Conservation (phyloP, 2,888 invertebrate species). For the Dicranocentrus wangi region DNA sequence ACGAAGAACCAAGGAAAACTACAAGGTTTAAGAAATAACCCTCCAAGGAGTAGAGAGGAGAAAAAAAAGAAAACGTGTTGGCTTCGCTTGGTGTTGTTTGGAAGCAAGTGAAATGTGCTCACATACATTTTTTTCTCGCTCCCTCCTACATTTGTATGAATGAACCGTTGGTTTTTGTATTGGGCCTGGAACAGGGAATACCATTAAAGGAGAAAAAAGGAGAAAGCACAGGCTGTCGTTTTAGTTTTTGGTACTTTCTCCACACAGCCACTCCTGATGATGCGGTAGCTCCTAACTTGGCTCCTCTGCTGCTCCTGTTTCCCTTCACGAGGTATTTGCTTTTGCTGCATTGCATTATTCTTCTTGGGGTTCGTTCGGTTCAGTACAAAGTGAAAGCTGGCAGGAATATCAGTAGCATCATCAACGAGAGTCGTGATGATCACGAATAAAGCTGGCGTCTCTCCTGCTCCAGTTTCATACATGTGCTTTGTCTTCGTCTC, state of each 20-base stretch:
- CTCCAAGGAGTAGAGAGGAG: not conserved
- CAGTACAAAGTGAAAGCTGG: slow-evolving; percentile 41
- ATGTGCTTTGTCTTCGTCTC: slow-evolving; percentile 15
- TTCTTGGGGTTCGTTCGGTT: slow-evolving; percentile 19
- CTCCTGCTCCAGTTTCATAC: not conserved
- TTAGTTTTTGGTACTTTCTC: slow-evolving; percentile 37
- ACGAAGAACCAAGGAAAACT: not conserved
- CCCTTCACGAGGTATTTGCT: slow-evolving; percentile 33
- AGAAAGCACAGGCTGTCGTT: slow-evolving; percentile 35
- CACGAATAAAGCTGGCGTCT: not conserved
- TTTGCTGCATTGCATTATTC: slow-evolving; percentile 41
- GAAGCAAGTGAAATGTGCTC: not conserved
- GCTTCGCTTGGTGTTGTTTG: not conserved
- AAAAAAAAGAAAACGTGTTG: not conserved
- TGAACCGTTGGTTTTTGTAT: not conserved
- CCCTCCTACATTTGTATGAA: not conserved
- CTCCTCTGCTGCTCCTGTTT: slow-evolving; percentile 1
- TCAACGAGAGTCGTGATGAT: not conserved
- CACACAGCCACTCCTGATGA: slow-evolving; percentile 44
- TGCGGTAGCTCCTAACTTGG: slow-evolving; percentile 22
- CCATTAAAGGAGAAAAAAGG: slow-evolving; percentile 1
- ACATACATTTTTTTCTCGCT: not conserved
- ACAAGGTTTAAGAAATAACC: slow-evolving; percentile 9
- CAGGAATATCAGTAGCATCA: not conserved
- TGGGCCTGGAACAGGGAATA: too few relatives aligned